Base-by-base conservation (phyloP, 2,113 vertebrate species). In the Caranx melampygus region DNA sequence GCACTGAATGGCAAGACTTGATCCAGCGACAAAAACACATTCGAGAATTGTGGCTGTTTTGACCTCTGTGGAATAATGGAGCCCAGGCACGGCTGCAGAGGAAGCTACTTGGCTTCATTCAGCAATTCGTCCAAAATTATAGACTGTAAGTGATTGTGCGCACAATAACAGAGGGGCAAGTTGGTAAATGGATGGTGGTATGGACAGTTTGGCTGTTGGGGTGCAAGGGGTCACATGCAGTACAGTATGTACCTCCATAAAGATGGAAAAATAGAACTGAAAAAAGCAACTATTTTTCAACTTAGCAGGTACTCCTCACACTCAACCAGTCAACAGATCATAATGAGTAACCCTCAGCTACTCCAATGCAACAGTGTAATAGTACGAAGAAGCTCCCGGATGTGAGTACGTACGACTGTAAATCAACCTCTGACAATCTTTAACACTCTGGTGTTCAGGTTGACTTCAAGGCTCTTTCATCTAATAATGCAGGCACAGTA, bases 21-120 rank as follows among this genome's bases (percentile, higher is more conserved):
- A 72, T 82, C 54, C 58, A 77, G 62, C 5, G 21, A 85, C 87
- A 87, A 84, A 87, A 86, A 84, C 65, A 51, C 65, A 82, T 73
- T 60, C 34, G 47, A 37, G n/a, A 52, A 72, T 69, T 71, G 45
- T 52, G 49, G 59, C 70, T 44, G 33, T 74, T 63, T 81, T 71
- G 85, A 88, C 87, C 81, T 74, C 67, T 40, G 54, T 51, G 57
- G 72, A 71, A 77, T 67, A 73, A 81, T 34, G 52, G 69, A 60
- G 47, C 15, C 57, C 21, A 59, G 66, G n/a, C 57, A 67, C 63
- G 35, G 79, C 44, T 74, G 42, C 5, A 3, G 34, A 49, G 66
- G 51, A 20, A 80, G 72, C 49, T 14, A 70, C 74, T 70, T 64
- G 66, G 54, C 71, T 86, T 60, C 35, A 72, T 75, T 85, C 75